These are phyloP conservation scores for Plestiodon gilberti DNA, from an alignment of 2,113 vertebrate species.

Conservation along the genomic window DNA sequence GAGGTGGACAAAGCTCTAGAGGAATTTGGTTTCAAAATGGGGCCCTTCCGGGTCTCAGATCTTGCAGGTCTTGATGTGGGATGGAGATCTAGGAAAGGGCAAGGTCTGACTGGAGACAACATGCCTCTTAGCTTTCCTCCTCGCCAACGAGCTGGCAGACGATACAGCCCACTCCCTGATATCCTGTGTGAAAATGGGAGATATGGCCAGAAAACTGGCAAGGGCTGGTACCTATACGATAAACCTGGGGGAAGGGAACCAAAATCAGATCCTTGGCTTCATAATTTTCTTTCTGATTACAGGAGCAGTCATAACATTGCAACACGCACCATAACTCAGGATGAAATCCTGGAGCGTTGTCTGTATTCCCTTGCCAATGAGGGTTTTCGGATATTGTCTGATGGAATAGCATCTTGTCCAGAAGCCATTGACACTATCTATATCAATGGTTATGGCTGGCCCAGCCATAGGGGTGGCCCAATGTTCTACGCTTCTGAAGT, in stretches of 20 bases:
- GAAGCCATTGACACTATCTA: slow-evolving; percentile 93
- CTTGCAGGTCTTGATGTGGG: slow-evolving; percentile 90
- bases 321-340: slow-evolving; percentile 73
- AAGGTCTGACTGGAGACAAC: slow-evolving; percentile 72
- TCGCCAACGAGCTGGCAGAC: slow-evolving; percentile 69
- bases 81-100: slow-evolving; percentile 83
- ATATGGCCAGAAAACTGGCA: slow-evolving; percentile 88
- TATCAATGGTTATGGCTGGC: slow-evolving; percentile 90
- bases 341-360: slow-evolving; percentile 90
- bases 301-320: slow-evolving; percentile 76
- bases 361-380: slow-evolving; percentile 88
- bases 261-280: slow-evolving; percentile 84
- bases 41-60: slow-evolving; percentile 86
- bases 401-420: slow-evolving; percentile 84
- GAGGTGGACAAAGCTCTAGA: slow-evolving; percentile 83
- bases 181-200: slow-evolving; percentile 86
- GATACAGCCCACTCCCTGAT: slow-evolving; percentile 90
- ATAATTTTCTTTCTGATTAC: slow-evolving; percentile 81
- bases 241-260: slow-evolving; percentile 76
- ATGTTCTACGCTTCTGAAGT: slow-evolving; percentile 90
- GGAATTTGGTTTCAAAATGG: slow-evolving; percentile 91
- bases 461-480: slow-evolving; percentile 87
- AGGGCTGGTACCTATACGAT: slow-evolving; percentile 91
- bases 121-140: slow-evolving; percentile 64
- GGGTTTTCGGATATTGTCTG: slow-evolving; percentile 88